Percentiles rank a stretch among this genome's conserved stretches.
These are phyloP conservation scores for Musca domestica DNA, from an alignment of 1,140 invertebrate genomes.

Conservation along the genomic window DNA sequence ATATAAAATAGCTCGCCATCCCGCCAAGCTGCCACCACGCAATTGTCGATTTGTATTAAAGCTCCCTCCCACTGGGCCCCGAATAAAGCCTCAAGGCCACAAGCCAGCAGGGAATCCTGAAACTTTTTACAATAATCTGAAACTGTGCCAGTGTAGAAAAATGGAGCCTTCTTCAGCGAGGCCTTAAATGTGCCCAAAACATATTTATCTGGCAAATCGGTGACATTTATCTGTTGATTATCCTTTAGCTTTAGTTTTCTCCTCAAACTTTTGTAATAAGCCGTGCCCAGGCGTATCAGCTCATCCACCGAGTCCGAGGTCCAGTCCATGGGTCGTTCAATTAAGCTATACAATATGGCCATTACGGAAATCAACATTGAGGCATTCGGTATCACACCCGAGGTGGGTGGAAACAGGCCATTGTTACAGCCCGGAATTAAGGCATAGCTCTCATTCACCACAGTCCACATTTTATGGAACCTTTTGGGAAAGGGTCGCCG, in stretches of 20 bases:
- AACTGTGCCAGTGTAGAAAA: slow-evolving; percentile 45
- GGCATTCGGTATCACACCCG: slow-evolving; percentile 41
- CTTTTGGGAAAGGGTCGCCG: slow-evolving; percentile 9
- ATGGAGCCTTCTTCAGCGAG: slow-evolving; percentile 41
- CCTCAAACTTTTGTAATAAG: slow-evolving; percentile 45
- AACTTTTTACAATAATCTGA: slow-evolving; percentile 43
- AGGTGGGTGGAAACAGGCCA: slow-evolving; percentile 44
- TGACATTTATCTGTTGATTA: slow-evolving; percentile 46
- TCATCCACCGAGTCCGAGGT: slow-evolving; percentile 41
- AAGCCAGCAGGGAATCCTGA: slow-evolving; percentile 47
- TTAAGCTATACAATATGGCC: slow-evolving; percentile 43
- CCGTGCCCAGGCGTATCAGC: slow-evolving; percentile 40
- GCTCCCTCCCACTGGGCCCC: slow-evolving; percentile 49
- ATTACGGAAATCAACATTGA: slow-evolving; percentile 44
- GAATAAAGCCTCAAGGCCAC: slow-evolving; percentile 47
- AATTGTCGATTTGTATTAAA: slow-evolving; percentile 53
- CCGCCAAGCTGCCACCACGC: slow-evolving; percentile 53
- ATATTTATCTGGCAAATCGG: slow-evolving; percentile 47
- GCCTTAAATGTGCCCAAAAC: slow-evolving; percentile 48
- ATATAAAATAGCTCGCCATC: slow-evolving; percentile 55
- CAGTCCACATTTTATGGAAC: slow-evolving; percentile 41
- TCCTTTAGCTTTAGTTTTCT: slow-evolving; percentile 44
- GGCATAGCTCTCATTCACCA: slow-evolving; percentile 47
- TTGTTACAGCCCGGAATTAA: slow-evolving; percentile 39
- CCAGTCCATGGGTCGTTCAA: slow-evolving; percentile 42